phyloP scores from a whole-genome alignment of 1,140 invertebrate genomes.

The Lordiphosa clarofinis region DNA sequence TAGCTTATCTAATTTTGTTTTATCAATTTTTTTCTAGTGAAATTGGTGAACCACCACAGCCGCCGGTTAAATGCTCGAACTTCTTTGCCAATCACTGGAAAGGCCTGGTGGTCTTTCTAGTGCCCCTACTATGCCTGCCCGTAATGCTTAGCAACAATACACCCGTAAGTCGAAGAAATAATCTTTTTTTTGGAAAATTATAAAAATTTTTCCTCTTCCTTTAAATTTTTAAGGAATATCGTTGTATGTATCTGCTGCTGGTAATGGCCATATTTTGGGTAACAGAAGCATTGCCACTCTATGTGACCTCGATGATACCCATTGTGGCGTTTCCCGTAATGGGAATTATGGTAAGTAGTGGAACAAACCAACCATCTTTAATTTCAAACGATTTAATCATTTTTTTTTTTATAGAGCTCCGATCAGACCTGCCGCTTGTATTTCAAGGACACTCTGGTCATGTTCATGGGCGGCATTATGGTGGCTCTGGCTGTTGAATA shows the following conservation, averaged over 20 bases:
- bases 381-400: not conserved
- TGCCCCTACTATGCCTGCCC: slow-evolving; percentile 83
- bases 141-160: slow-evolving; percentile 82
- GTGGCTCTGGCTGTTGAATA: slow-evolving; percentile 93
- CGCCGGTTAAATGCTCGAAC: slow-evolving; percentile 28
- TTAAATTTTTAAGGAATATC: slow-evolving; percentile 80
- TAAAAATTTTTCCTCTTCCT: not conserved
- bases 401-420: slow-evolving; percentile 79
- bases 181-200: no score
- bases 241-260: slow-evolving; percentile 89
- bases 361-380: not conserved
- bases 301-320: slow-evolving; percentile 90
- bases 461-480: slow-evolving; percentile 90
- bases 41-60: slow-evolving; percentile 44
- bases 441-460: slow-evolving; percentile 92
- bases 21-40: slow-evolving; percentile 33
- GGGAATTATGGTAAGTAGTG: slow-evolving; percentile 82
- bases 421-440: slow-evolving; percentile 85
- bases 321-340: slow-evolving; percentile 90
- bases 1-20: not conserved
- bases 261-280: slow-evolving; percentile 94
- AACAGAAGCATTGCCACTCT: slow-evolving; percentile 88
- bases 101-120: slow-evolving; percentile 83
- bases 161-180: slow-evolving; percentile 73
- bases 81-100: slow-evolving; percentile 82